Conservation (phyloP, 2,888 invertebrate species). For the Plebejus melissa region DNA sequence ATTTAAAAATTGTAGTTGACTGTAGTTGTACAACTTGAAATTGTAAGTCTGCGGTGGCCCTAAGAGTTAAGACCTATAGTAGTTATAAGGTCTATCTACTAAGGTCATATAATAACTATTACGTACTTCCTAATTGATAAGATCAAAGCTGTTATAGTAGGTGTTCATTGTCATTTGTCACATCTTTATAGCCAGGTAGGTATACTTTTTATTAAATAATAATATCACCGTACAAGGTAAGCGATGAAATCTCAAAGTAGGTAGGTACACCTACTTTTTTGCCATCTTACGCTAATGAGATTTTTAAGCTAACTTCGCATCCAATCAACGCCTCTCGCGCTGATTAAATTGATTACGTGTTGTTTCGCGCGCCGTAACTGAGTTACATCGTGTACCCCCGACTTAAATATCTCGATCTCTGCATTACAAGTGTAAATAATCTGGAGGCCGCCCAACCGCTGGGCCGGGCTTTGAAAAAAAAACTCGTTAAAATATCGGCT, state of each 20-base stretch:
- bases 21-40: too few species aligned
- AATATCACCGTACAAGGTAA: background rate
- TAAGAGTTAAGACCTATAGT: too few species aligned
- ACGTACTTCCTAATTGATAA: background rate
- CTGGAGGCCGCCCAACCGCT: slow-evolving; percentile 73
- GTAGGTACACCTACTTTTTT: background rate
- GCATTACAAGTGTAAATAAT: slow-evolving; percentile 80
- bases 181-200: too few species aligned
- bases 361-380: slow-evolving; percentile 44
- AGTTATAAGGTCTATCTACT: too few species aligned
- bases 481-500: slow-evolving; percentile 78
- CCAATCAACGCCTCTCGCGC: slow-evolving; percentile 2
- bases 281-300: background rate
- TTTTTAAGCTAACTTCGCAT: background rate
- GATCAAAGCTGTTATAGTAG: background rate
- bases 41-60: too few species aligned
- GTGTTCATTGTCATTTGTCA: too few species aligned
- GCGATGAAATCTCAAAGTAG: background rate
- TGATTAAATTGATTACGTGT: slow-evolving; percentile 14
- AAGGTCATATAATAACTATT: too few species aligned
- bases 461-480: slow-evolving; percentile 72
- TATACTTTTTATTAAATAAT: too few species aligned
- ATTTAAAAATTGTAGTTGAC: too few species aligned
- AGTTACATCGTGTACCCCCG: slow-evolving; percentile 42
- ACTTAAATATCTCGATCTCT: slow-evolving; percentile 65